A percentile compares a stretch with the other conserved stretches of the same genome.
Conservation (phyloP, 2,113 vertebrate genomes). For the Colius striatus region DNA sequence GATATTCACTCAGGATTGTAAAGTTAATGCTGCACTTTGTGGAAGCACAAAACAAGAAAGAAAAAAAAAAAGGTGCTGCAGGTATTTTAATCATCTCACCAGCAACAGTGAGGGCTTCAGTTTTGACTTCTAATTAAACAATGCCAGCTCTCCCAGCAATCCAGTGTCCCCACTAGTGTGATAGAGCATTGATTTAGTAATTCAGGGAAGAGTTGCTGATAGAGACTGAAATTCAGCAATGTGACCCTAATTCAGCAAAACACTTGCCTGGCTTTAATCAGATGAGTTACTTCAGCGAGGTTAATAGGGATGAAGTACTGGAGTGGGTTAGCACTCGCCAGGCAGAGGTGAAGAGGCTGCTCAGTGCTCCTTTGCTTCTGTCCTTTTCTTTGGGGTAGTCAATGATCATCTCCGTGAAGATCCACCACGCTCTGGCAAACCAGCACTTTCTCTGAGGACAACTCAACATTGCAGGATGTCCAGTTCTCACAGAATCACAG, state of each 20-base stretch:
- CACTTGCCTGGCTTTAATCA: background rate
- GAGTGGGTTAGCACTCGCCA: fast-evolving
- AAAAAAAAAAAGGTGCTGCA: background rate
- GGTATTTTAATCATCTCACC: background rate
- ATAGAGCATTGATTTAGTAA: background rate
- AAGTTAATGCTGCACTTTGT: background rate
- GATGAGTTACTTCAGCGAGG: fast-evolving
- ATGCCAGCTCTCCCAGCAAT: background rate
- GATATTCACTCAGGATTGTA: background rate
- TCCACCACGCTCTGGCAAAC: no score
- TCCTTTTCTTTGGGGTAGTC: fast-evolving
- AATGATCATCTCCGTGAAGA: background rate
- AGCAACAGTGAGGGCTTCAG: background rate
- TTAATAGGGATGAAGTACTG: fast-evolving
- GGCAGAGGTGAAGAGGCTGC: background rate
- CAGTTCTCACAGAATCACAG: no score
- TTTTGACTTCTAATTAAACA: background rate
- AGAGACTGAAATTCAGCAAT: background rate
- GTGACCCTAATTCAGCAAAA: background rate
- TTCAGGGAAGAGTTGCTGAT: background rate
- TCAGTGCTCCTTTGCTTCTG: fast-evolving
- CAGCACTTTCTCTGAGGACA: background rate
- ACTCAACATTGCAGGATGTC: background rate
- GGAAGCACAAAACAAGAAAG: no score
- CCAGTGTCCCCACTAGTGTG: background rate